Percentiles rank a stretch among this genome's conserved stretches.
phyloP scores from a whole-genome alignment of 2,113 vertebrate species.

The Perognathus longimembris region DNA sequence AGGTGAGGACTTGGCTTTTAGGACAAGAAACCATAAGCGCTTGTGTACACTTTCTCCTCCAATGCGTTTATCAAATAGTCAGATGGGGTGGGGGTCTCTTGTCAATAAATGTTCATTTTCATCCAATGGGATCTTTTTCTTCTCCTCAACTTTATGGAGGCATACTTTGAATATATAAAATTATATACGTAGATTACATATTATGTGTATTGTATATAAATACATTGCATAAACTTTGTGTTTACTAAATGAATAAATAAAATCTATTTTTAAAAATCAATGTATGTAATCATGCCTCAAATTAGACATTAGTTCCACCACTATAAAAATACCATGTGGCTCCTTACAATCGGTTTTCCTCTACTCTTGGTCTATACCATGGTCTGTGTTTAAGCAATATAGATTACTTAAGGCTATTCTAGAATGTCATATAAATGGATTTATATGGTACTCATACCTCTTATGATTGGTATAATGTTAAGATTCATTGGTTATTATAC shows the following conservation, averaged over 20 bases:
- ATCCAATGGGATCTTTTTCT: background rate
- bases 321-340: background rate
- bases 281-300: background rate
- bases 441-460: background rate
- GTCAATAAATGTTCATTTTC: background rate
- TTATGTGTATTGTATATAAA: background rate
- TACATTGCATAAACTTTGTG: background rate
- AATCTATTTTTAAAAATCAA: background rate
- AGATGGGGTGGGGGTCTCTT: background rate
- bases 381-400: background rate
- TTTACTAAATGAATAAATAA: background rate
- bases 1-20: conserved; percentile 71
- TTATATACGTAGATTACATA: background rate
- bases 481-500: background rate
- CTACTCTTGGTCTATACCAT: background rate
- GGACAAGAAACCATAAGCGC: background rate
- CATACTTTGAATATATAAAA: background rate
- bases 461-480: background rate
- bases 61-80: background rate
- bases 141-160: background rate
- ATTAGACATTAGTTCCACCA: conserved; percentile 1
- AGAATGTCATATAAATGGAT: conserved; percentile 17
- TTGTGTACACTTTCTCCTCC: background rate
- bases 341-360: background rate
- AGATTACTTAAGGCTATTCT: background rate